These are phyloP conservation scores for Dione vanillae DNA, from an alignment of 2,888 invertebrate species.

Conservation along the genomic window DNA sequence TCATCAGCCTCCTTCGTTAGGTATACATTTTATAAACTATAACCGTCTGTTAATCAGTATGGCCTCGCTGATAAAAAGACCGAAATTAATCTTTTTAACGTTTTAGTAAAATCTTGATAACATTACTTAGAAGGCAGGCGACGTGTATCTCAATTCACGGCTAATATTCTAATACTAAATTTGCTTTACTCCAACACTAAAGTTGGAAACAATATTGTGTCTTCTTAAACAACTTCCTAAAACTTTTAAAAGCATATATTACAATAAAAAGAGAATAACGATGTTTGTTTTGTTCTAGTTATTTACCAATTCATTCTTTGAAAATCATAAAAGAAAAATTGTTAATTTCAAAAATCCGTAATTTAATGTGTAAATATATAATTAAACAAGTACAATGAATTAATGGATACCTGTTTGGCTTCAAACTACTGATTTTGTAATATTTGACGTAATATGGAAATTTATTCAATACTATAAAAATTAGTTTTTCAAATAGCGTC, in stretches of 20 bases:
- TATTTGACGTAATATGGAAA: neutral
- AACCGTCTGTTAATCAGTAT: neutral
- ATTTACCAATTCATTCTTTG: too few species aligned
- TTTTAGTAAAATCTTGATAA: neutral
- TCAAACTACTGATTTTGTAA: neutral
- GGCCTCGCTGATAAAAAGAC: neutral
- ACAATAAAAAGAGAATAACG: too few species aligned
- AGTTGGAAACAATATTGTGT: too few species aligned
- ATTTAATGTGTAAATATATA: too few species aligned
- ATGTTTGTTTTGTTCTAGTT: too few species aligned
- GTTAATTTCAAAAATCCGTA: too few species aligned
- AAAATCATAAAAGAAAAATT: too few species aligned
- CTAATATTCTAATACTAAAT: neutral
- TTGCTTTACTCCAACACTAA: too few species aligned
- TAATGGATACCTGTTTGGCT: neutral
- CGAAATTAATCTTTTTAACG: neutral
- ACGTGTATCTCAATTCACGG: neutral
- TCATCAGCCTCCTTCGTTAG: neutral
- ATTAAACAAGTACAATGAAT: neutral
- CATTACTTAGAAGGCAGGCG: neutral
- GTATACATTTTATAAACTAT: slow-evolving; percentile 7
- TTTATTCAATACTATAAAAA: slow-evolving; percentile 1
- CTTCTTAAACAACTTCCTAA: neutral
- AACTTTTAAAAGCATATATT: too few species aligned
- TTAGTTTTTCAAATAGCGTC: slow-evolving; percentile 16